These are phyloP conservation scores for Cosmia trapezina DNA, from an alignment of 2,888 invertebrate species.

Conservation along the genomic window DNA sequence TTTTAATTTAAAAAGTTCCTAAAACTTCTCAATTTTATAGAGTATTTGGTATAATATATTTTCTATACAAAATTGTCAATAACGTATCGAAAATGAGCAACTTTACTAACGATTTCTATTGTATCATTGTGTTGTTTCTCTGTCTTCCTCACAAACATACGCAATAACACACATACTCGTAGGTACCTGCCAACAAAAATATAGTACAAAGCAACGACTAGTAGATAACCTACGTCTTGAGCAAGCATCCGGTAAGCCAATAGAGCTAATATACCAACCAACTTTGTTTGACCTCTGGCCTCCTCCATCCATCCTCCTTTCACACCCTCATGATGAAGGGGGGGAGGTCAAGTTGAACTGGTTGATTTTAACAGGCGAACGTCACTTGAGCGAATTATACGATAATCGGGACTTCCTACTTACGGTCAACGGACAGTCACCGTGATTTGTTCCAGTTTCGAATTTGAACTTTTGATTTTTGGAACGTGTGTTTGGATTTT, in stretches of 20 bases:
- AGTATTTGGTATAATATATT: too few species aligned
- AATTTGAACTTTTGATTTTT: conserved; percentile 79
- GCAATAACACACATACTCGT: conserved; percentile 23
- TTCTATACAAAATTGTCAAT: too few species aligned
- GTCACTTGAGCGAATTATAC: conserved; percentile 89
- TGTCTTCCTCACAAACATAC: conserved; percentile 18
- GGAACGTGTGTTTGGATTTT: conserved; percentile 57
- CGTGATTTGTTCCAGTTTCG: conserved; percentile 89
- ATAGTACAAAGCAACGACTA: conserved; percentile 67
- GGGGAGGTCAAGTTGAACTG: conserved; percentile 72
- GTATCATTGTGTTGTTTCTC: not conserved
- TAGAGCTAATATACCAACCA: conserved; percentile 86
- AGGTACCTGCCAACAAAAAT: conserved; percentile 56
- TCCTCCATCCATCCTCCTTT: conserved; percentile 59
- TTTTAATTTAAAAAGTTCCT: not conserved
- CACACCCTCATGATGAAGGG: conserved; percentile 62
- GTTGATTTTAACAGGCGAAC: conserved; percentile 78
- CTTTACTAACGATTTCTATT: not conserved
- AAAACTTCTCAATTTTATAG: not conserved
- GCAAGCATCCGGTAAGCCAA: conserved; percentile 88
- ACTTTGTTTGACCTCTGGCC: conserved; percentile 72
- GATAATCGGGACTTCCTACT: conserved; percentile 89
- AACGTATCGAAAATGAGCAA: not conserved
- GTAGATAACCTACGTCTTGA: conserved; percentile 81
- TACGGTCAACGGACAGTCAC: conserved; percentile 81